Conservation (phyloP, 2,888 invertebrate species). For the Caprella mutica region DNA sequence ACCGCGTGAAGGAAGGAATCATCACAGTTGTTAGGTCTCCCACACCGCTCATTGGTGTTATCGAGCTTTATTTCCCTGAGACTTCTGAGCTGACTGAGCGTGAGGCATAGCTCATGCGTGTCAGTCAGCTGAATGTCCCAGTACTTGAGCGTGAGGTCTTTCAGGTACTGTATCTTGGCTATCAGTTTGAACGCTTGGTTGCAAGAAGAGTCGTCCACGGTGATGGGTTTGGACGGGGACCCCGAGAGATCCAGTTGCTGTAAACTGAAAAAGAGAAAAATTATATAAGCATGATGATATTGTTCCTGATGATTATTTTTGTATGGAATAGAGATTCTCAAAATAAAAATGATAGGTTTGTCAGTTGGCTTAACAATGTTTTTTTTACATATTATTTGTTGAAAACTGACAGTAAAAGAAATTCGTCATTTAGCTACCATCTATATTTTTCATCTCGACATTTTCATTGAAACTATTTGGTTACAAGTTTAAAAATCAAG, state of each 20-base stretch:
- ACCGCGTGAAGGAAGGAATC: constrained; percentile 25
- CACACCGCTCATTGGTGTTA: constrained; percentile 16
- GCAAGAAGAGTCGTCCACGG: constrained; percentile 18
- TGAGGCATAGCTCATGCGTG: constrained; percentile 15
- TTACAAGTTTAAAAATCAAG: no score
- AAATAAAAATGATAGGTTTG: no score
- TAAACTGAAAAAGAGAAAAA: constrained; percentile 12
- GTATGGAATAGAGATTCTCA: background rate
- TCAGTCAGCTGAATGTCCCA: constrained; percentile 26
- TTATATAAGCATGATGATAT: background rate
- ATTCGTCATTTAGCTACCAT: no score
- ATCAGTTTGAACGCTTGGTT: constrained; percentile 20
- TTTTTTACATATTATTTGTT: no score
- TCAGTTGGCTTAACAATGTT: no score
- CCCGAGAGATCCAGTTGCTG: constrained; percentile 21
- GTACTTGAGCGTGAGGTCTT: constrained; percentile 19
- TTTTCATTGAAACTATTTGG: no score
- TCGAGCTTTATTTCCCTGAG: constrained; percentile 15
- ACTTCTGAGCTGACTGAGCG: constrained; percentile 15
- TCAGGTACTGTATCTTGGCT: constrained; percentile 13
- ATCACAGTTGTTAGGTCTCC: constrained; percentile 7
- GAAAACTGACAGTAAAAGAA: no score
- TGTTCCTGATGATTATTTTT: background rate
- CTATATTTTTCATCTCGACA: no score
- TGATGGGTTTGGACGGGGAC: constrained; percentile 7